Evolutionary conservation across 2,113 vertebrate species (phyloP).

Genomic region (Cyrtonyx montezumae): DNA sequence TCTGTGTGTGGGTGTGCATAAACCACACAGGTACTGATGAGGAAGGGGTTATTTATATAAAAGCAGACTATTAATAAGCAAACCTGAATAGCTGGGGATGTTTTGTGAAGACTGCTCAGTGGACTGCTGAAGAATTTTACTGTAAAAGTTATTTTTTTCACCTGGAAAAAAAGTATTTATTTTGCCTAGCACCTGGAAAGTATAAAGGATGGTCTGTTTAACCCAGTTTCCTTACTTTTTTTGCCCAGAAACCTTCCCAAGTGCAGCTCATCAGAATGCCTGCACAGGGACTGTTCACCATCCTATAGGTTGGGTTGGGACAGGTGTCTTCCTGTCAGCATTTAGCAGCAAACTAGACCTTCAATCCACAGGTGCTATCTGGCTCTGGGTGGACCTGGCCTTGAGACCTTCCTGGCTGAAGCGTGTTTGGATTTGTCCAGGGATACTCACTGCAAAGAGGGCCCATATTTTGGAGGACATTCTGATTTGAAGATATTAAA

Average conservation of each 20-base stretch:
- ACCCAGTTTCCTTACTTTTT: not conserved
- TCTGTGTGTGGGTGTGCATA: not conserved
- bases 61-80: not conserved
- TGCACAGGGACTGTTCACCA: fast-evolving
- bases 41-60: not conserved
- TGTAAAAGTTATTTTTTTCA: not conserved
- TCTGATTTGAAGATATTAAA: not conserved
- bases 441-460: not conserved
- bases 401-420: not conserved
- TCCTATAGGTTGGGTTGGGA: not conserved
- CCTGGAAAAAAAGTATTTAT: not conserved
- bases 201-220: not conserved
- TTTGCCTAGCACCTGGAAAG: not conserved
- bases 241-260: not conserved
- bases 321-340: not conserved
- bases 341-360: not conserved
- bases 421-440: not conserved
- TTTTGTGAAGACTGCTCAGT: fast-evolving
- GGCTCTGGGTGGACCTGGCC: not conserved
- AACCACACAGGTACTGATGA: not conserved
- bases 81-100: not conserved
- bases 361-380: not conserved
- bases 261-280: not conserved
- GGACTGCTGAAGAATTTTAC: not conserved
- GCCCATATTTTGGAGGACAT: not conserved